Base-by-base conservation (phyloP, 2,797 vertebrate genomes). In the Morus bassanus region DNA sequence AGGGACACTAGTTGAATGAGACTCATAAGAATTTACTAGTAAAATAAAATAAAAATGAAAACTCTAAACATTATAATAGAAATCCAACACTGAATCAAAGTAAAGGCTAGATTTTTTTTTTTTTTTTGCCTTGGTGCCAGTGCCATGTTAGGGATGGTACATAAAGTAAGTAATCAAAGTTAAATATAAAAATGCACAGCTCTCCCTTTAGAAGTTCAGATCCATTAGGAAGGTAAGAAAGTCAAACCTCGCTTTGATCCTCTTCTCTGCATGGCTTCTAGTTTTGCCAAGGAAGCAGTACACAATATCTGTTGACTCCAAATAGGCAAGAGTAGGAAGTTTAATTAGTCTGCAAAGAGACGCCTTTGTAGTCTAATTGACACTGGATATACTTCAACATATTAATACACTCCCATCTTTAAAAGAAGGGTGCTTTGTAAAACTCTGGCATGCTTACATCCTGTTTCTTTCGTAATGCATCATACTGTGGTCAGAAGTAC, bases 311-410 rank as follows among this genome's bases (percentile, higher is more conserved):
- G 39, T 57, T 92, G 83, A 84, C 59, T 95, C 65, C 61, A 79
- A 82, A 80, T 0, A 48, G 11, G 35, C 59, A 79, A 88, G 60
- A 67, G 43, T 35, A 93, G 89, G 87, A 94, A 93, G 89, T 93
- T 59, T 74, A 87, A 89, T 82, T 87, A 96, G 87, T 16, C 78
- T 85, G 87, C 73, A 94, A 93, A 91, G 89, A 65, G 31, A 68
- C 60, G 39, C 35, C 89, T 94, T 95, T 96, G 87, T 80, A 89
- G 61, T 92, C 17, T 63, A 91, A 84, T 21, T 80, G 82, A 84
- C 46, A 88, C 39, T 87, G 77, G 43, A 92, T 92, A 70, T 54
- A 87, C 39, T 93, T 93, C 77, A 88, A 82, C 86, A 77, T 18
- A 72, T 85, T 83, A 48, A 81, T 68, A 75, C 48, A 75, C 31